A percentile compares a stretch with the other conserved stretches of the same genome.
These are phyloP conservation scores for Sebastiscus albofasciatus DNA, from an alignment of 2,797 vertebrate species.

Conservation along the genomic window DNA sequence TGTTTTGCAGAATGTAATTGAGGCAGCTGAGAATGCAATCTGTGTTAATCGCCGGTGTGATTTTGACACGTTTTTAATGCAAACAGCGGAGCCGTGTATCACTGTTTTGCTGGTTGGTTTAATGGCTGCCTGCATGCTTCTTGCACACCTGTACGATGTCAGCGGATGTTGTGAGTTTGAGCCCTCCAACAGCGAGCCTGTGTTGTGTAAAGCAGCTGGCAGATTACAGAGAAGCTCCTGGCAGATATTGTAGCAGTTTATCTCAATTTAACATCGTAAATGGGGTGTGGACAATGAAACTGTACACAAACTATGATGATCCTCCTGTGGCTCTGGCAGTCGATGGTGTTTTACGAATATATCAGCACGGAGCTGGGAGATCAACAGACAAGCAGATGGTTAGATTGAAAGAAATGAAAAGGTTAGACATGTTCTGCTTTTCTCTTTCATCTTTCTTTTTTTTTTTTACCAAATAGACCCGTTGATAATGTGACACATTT, in stretches of 20 bases:
- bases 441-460: not conserved
- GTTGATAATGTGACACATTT: not conserved
- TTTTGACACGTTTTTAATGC: constrained; percentile 20
- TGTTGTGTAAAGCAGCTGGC: constrained; percentile 57
- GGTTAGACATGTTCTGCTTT: not conserved
- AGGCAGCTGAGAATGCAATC: constrained; percentile 34
- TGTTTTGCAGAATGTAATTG: constrained; percentile 46
- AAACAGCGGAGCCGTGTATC: constrained; percentile 18
- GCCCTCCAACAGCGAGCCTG: constrained; percentile 24
- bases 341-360: constrained; percentile 34
- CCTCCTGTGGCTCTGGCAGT: constrained; percentile 34
- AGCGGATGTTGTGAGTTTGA: constrained; percentile 12
- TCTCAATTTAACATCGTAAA: constrained; percentile 63
- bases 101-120: constrained; percentile 16
- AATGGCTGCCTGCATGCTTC: constrained; percentile 44
- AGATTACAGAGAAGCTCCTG: constrained; percentile 46
- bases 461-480: not conserved
- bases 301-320: constrained; percentile 53
- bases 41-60: constrained; percentile 29
- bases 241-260: constrained; percentile 56
- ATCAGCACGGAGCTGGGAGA: constrained; percentile 5
- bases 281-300: constrained; percentile 58
- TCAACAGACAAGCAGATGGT: constrained; percentile 40
- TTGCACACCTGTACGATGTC: constrained; percentile 50
- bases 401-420: not conserved